These are phyloP conservation scores for Neocloeon triangulifer DNA, from an alignment of 1,140 invertebrate genomes.

Conservation along the genomic window DNA sequence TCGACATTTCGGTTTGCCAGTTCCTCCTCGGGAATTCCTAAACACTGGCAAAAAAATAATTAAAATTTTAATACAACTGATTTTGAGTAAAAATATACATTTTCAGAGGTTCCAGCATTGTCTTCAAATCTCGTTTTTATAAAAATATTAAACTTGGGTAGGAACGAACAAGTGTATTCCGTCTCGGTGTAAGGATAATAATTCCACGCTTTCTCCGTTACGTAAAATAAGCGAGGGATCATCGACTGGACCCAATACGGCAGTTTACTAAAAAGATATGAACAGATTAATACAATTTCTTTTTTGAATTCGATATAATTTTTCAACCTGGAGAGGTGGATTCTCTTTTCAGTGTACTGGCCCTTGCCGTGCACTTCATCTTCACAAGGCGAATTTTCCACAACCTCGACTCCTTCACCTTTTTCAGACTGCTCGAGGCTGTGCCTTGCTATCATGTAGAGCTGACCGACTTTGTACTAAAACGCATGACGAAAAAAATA, in stretches of 20 bases:
- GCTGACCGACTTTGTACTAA: slow-evolving; percentile 74
- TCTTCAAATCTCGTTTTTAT: slow-evolving; percentile 81
- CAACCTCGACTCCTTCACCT: slow-evolving; percentile 80
- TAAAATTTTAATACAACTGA: too few species aligned
- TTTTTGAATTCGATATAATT: background rate
- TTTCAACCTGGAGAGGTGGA: slow-evolving; percentile 61
- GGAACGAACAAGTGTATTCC: slow-evolving; percentile 62
- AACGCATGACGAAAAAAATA: slow-evolving; percentile 12
- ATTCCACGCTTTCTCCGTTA: slow-evolving; percentile 88
- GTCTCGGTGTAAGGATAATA: slow-evolving; percentile 84
- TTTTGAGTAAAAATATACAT: slow-evolving; percentile 38
- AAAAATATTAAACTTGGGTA: slow-evolving; percentile 67
- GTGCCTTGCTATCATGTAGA: slow-evolving; percentile 88
- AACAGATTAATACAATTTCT: slow-evolving; percentile 1
- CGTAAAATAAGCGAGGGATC: slow-evolving; percentile 74
- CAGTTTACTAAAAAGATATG: slow-evolving; percentile 41
- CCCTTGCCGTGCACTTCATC: slow-evolving; percentile 61
- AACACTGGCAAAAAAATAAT: too few species aligned
- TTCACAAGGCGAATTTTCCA: slow-evolving; percentile 57
- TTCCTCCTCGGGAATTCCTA: slow-evolving; percentile 48
- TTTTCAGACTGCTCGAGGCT: slow-evolving; percentile 73
- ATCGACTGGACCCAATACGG: slow-evolving; percentile 75
- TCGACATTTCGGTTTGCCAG: slow-evolving; percentile 50
- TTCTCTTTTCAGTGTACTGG: slow-evolving; percentile 77
- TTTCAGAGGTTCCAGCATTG: slow-evolving; percentile 69